These are phyloP conservation scores for Melitaea athalia DNA, from an alignment of 2,888 invertebrate genomes.

Conservation along the genomic window DNA sequence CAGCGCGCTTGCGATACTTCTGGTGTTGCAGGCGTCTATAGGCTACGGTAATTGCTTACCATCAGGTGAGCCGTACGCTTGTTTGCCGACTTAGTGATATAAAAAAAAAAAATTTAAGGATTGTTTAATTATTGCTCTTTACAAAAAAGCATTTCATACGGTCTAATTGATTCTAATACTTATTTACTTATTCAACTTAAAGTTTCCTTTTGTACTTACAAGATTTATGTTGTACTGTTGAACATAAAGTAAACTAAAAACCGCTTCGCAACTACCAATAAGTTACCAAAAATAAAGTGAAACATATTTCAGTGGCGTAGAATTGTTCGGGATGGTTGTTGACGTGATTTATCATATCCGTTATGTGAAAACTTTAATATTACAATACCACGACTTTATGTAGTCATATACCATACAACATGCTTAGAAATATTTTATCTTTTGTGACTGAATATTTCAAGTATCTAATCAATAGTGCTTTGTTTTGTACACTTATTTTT, in stretches of 20 bases:
- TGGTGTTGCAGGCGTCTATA: too few species aligned
- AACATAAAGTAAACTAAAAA: background rate
- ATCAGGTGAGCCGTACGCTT: too few species aligned
- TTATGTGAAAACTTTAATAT: constrained; percentile 15
- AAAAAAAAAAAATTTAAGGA: too few species aligned
- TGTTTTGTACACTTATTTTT: too few species aligned
- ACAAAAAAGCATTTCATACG: too few species aligned
- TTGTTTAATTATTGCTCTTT: too few species aligned
- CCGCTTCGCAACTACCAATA: background rate
- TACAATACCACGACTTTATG: constrained; percentile 7
- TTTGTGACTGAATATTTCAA: background rate
- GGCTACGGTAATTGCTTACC: too few species aligned
- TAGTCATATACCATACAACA: background rate
- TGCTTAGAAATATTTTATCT: background rate
- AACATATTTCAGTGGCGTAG: constrained; percentile 13
- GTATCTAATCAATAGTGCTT: background rate
- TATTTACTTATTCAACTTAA: background rate
- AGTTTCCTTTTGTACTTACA: background rate
- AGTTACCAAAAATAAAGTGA: constrained; percentile 4
- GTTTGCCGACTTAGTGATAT: too few species aligned
- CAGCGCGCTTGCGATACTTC: too few species aligned
- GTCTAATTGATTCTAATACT: background rate
- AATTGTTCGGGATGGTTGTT: constrained; percentile 17
- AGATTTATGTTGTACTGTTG: background rate
- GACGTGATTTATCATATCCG: constrained; percentile 21